Base-by-base conservation (phyloP, 2,888 invertebrate species). In the Salpingus planirostris region DNA sequence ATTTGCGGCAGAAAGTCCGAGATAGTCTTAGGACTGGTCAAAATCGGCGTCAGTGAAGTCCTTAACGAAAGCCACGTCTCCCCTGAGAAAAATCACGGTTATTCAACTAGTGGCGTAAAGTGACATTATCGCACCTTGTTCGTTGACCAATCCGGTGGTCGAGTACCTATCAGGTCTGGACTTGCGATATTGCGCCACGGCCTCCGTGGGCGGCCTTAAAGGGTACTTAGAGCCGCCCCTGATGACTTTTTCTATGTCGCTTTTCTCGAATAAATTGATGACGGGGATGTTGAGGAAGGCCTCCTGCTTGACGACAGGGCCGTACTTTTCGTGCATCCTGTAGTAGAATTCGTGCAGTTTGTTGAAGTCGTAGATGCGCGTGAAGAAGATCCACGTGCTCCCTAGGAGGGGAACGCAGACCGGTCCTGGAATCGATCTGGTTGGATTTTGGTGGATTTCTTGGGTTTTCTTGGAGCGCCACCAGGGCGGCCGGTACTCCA, bases 171-270 rank as follows among this genome's bases (percentile, higher is more conserved):
- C 89, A 0, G 81, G 82, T 11, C 81, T 69, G 24, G 76, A 76
- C 31, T 67, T 70, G 15, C 89, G 68, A 64, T 89, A 89, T 49
- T 77, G 70, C 27, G 80, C 78, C 13, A 85, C 78, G 44, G 86
- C 82, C 65, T 86, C 86, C 2, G 85, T 85, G 15, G 85, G 83
- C 7, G 90, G 89, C 11, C 90, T 71, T 50, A 83, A 74, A 1
- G 88, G 88, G 51, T 78, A 79, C 56, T 77, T 80, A 40, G 82
- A 78, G 7, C 78, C 74, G 38, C 76, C 73, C 44, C 76, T 74
- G n/a, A 88, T 66, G 10, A 89, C 79, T 15, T 74, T 74, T 54
- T 88, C 86, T 42, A 90, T 76, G 43, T 86, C 86, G 1, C 64
- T 62, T 18, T 76, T 70, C 29, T 80, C 76, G 14, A 80, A 80